Percentiles rank a stretch among this genome's conserved stretches.
Conservation (phyloP, 2,888 invertebrate genomes). For the Andrena flavipes region DNA sequence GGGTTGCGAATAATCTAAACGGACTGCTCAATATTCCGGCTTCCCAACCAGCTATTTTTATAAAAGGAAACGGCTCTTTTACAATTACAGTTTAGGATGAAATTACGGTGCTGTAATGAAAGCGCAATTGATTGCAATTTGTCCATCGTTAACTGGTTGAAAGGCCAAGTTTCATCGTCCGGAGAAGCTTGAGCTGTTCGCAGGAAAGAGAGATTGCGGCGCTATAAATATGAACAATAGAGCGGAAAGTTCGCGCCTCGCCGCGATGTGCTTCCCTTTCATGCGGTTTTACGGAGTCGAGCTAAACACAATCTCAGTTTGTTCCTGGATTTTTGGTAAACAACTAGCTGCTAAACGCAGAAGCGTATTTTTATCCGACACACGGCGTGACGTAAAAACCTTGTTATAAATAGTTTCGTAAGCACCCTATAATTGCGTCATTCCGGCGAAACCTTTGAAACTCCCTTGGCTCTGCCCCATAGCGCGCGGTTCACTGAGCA, state of each 20-base stretch:
- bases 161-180: constrained; percentile 9
- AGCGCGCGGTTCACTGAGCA: constrained; percentile 58
- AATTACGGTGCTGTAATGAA: too few species aligned
- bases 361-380: constrained; percentile 39
- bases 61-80: not conserved
- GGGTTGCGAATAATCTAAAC: not conserved
- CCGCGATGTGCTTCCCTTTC: constrained; percentile 12
- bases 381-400: constrained; percentile 27
- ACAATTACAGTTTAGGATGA: too few species aligned
- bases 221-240: constrained; percentile 27
- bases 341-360: constrained; percentile 20
- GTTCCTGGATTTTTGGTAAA: constrained; percentile 30
- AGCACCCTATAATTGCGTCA: constrained; percentile 47
- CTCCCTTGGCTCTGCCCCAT: constrained; percentile 25
- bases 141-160: not conserved
- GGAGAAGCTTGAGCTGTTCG: not conserved
- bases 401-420: constrained; percentile 44
- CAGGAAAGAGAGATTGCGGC: not conserved
- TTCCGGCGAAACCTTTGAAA: constrained; percentile 64
- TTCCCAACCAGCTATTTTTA: not conserved
- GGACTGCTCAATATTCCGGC: not conserved
- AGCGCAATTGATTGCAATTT: not conserved
- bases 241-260: constrained; percentile 26
- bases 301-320: not conserved
- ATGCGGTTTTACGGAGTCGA: not conserved